Percentiles rank a stretch among this genome's conserved stretches.
Conservation (phyloP, 2,797 vertebrate genomes). For the Alca torda region DNA sequence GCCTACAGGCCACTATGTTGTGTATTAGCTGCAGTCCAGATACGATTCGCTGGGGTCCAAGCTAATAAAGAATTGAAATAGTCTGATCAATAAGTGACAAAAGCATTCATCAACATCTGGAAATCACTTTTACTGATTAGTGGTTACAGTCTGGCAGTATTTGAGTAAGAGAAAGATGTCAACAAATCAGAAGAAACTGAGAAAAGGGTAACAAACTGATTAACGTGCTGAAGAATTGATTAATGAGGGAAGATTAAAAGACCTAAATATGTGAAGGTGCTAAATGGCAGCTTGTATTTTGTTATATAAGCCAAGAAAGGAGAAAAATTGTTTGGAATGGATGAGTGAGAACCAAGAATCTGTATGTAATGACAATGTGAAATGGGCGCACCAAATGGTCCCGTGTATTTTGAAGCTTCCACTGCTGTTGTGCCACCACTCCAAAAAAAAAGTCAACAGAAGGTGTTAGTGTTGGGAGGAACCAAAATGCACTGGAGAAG, state of each 20-base stretch:
- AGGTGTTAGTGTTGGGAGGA: neutral
- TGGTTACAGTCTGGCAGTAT: neutral
- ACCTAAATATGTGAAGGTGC: neutral
- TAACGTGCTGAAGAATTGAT: neutral
- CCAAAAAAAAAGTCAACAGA: neutral
- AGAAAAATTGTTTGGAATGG: neutral
- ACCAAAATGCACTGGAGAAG: neutral
- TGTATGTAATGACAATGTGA: neutral
- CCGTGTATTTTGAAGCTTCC: neutral
- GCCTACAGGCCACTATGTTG: neutral
- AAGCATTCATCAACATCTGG: neutral
- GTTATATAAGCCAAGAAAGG: neutral
- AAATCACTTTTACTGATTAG: conserved; percentile 4
- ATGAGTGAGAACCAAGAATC: neutral
- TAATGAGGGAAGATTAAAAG: conserved; percentile 7
- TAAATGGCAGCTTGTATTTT: neutral
- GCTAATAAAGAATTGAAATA: neutral
- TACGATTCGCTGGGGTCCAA: neutral
- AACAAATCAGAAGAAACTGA: conserved; percentile 20
- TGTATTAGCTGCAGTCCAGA: neutral
- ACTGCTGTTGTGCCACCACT: neutral
- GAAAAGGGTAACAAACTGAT: neutral
- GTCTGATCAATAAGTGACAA: neutral
- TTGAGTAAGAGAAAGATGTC: neutral
- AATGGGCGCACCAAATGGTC: neutral